Conservation (phyloP, 2,113 vertebrate species). For the Triplophysa rosa region DNA sequence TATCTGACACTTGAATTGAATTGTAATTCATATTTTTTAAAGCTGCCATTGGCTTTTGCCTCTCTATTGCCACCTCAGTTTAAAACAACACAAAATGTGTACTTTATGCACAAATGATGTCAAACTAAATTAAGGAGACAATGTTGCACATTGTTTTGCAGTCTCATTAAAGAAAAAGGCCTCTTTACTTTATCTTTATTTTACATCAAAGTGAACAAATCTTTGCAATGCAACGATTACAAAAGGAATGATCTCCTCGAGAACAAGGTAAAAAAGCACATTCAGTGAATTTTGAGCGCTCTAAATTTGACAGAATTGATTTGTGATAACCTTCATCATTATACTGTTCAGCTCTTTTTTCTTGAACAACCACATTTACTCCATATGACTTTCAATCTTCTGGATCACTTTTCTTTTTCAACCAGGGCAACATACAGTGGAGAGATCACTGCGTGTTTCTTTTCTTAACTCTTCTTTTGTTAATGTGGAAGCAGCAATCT, state of each 20-base stretch:
- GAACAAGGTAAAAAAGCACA: background rate
- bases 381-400: background rate
- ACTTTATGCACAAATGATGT: too few relatives aligned
- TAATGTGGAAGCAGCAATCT: background rate
- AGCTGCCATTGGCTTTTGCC: too few relatives aligned
- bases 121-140: too few relatives aligned
- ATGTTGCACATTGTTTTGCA: too few relatives aligned
- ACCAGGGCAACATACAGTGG: too few relatives aligned
- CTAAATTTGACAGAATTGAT: background rate
- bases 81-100: too few relatives aligned
- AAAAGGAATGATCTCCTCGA: background rate
- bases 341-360: background rate
- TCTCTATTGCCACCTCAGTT: too few relatives aligned
- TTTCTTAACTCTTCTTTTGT: background rate
- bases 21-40: too few relatives aligned
- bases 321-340: background rate
- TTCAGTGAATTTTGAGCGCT: background rate
- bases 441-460: background rate
- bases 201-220: background rate
- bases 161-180: background rate
- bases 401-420: background rate
- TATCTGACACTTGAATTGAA: too few relatives aligned
- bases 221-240: background rate
- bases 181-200: background rate
- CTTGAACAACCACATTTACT: background rate